Evolutionary conservation across 2,797 vertebrate genomes (phyloP).

Genomic region (Urophycis tenuis): DNA sequence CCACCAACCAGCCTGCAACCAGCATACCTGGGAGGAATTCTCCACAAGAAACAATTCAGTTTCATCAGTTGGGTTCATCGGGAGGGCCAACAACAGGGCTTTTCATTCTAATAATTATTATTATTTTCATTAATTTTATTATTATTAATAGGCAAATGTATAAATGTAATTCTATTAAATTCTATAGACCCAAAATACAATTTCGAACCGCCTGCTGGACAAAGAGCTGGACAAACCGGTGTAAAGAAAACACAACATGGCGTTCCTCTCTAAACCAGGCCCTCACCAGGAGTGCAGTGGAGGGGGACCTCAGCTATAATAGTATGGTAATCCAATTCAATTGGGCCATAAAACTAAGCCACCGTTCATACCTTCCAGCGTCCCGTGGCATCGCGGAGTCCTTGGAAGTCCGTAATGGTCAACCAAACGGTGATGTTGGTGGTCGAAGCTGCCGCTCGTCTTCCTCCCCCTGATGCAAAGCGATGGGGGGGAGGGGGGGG

Average conservation of each 20-base stretch:
- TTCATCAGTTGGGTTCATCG: background rate
- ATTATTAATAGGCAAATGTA: background rate
- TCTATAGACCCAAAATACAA: background rate
- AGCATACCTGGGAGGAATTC: background rate
- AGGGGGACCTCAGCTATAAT: background rate
- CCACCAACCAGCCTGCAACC: background rate
- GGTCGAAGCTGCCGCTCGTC: background rate
- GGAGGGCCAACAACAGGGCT: too few species aligned
- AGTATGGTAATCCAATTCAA: conserved; percentile 1
- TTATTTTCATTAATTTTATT: too few species aligned
- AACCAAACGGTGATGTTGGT: background rate
- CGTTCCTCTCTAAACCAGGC: background rate
- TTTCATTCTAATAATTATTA: too few species aligned
- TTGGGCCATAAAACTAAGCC: background rate
- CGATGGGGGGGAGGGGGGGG: too few species aligned
- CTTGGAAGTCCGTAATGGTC: background rate
- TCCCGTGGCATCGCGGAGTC: background rate
- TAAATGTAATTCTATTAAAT: background rate
- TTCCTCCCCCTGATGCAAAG: background rate
- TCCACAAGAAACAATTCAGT: background rate
- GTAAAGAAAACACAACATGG: background rate
- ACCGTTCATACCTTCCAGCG: background rate
- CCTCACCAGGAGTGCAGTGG: background rate
- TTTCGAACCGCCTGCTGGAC: background rate
- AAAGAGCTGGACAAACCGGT: background rate